Base-by-base conservation (phyloP, 2,113 vertebrate genomes). In the Thryonomys swinderianus region DNA sequence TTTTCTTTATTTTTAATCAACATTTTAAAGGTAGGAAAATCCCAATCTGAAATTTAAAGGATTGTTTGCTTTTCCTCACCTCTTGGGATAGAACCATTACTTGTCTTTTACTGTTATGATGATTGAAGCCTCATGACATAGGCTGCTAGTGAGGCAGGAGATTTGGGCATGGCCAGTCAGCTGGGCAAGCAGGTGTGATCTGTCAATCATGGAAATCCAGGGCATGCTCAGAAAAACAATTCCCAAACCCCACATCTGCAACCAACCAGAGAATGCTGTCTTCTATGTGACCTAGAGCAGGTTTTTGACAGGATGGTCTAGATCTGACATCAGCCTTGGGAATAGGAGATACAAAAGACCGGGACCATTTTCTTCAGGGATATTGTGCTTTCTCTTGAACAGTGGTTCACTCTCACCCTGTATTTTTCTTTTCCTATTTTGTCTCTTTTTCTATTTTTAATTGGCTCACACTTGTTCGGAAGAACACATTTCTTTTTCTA, bases 1-100 rank as follows among this genome's bases (percentile, higher is more conserved):
- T 42, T 57, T 57, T 71, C 45, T 90, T 37, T 37, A 78, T 61
- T 88, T 84, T 85, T 74, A 92, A 30, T 94, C 69, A 80, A 71
- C 40, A 61, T 88, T 79, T 88, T 93, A 34, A 94, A 94, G 61
- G 48, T 45, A 42, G 9, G 64, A 40, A 67, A 76, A 37, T 6
- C 34, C 51, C 66, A 48, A 76, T 40, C 42, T 79, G 34, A 84
- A 64, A 71, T 67, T 37, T 67, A 74, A 74, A n/a, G 48, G n/a
- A 81, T 71, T n/a, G 20, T 71, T 71, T 71, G 67, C 37, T 71
- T 40, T 88, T 84, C 53, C 59, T 18, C 34, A 57, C 4, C 30
- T 20, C 57, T 45, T 17, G 48, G 55, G 32, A 8, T 27, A 76
- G 9, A 57, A 62, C 7, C 34, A 37, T 53, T 83, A 82, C 30